Percentiles rank a stretch among this genome's conserved stretches.
Conservation (phyloP, 2,888 invertebrate species). For the Nomada ruficornis region DNA sequence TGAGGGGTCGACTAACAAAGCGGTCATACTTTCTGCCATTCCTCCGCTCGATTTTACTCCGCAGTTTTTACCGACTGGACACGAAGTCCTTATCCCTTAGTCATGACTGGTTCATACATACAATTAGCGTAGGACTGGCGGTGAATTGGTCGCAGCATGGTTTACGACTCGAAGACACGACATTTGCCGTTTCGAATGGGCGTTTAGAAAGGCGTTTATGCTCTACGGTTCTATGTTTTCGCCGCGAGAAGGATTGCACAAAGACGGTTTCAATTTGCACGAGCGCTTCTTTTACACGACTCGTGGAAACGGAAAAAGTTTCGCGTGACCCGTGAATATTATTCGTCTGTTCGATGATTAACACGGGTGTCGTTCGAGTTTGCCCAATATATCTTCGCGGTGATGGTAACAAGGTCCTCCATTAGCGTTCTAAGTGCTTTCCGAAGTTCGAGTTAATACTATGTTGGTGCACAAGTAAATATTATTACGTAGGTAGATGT, state of each 20-base stretch:
- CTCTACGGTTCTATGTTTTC: slow-evolving; percentile 10
- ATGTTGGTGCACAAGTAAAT: not conserved
- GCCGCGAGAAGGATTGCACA: slow-evolving; percentile 2
- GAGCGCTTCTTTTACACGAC: not conserved
- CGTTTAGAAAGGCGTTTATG: slow-evolving; percentile 46
- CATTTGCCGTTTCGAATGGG: slow-evolving; percentile 47
- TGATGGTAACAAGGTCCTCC: not conserved
- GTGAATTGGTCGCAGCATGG: slow-evolving; percentile 58
- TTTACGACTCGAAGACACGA: slow-evolving; percentile 63
- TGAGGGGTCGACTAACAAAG: slow-evolving; percentile 22
- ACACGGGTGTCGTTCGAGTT: slow-evolving; percentile 27
- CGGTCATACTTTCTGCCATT: not conserved
- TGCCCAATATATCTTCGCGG: slow-evolving; percentile 11
- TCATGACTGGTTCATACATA: slow-evolving; percentile 63
- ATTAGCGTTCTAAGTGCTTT: not conserved
- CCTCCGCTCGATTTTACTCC: slow-evolving; percentile 16
- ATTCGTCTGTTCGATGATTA: slow-evolving; percentile 14
- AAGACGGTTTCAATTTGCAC: slow-evolving; percentile 49
- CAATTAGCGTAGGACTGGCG: slow-evolving; percentile 66
- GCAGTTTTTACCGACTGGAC: slow-evolving; percentile 35
- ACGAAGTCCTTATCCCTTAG: slow-evolving; percentile 11
- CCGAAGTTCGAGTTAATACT: not conserved
- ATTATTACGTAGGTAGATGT: not conserved
- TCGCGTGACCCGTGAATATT: slow-evolving; percentile 37
- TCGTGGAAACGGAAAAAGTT: slow-evolving; percentile 16